Base-by-base conservation (phyloP, 2,113 vertebrate genomes). In the Epinephelus fuscoguttatus region DNA sequence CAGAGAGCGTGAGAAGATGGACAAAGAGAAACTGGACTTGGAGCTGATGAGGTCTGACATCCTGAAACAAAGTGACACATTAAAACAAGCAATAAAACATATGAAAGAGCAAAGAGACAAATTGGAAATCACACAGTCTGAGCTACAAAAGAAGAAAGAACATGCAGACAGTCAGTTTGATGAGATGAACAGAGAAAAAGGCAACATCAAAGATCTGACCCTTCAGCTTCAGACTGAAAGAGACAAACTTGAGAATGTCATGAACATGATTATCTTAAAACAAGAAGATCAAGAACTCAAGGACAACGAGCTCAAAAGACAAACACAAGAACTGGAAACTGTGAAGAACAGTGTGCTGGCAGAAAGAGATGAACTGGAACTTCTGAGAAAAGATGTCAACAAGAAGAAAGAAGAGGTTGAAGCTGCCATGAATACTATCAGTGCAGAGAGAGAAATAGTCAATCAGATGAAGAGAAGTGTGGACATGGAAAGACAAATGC, bases 11-110 rank as follows among this genome's bases (percentile, higher is more conserved):
- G 30, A 40, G 30, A 63, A 21, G 33, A 40, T 40, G 17, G 14
- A 52, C 3, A 64, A 47, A 61, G 67, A 82, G 0, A 78, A 69
- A 52, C 33, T 81, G n/a, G 63, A 80, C 33, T 42, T 78, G 49
- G 59, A 85, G 17, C 23, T 50, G 30, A 78, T 27, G 21, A 73
- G 14, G 3, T 25, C 0, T 5, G 64, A 89, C 12, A 47, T 60
- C 7, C 62, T 60, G n/a, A 86, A 30, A 37, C 74, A 79, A 59
- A 71, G 7, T 3, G 52, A 60, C 3, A 13, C 21, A 1, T 21
- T 87, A 23, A 8, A 72, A 27, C 17, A 49, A 17, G 13, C 17
- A 19, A 75, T 61, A 55, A 42, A 61, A 21, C 6, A 40, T 27
- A 19, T 84, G 0, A 21, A 70, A 30, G 50, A 18, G 0, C 21